These are phyloP conservation scores for Enteromius radiatus DNA, from an alignment of 2,797 vertebrate genomes.

Conservation along the genomic window DNA sequence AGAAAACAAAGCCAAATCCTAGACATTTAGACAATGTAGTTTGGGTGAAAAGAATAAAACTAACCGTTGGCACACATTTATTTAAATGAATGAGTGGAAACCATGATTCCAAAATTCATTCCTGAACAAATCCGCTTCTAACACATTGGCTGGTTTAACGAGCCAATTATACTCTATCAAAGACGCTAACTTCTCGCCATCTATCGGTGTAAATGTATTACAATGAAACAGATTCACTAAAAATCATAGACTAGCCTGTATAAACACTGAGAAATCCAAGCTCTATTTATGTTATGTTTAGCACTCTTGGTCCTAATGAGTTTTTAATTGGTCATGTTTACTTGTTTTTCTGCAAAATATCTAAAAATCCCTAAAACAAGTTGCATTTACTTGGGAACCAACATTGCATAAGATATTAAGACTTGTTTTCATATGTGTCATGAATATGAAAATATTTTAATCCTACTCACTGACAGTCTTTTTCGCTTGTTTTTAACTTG, in stretches of 20 bases:
- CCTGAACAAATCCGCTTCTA: background rate
- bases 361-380: background rate
- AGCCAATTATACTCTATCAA: background rate
- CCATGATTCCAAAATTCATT: background rate
- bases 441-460: background rate
- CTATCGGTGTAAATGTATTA: background rate
- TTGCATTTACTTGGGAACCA: background rate
- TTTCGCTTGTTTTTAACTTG: background rate
- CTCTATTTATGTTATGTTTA: background rate
- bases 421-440: background rate
- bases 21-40: background rate
- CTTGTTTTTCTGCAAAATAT: constrained; percentile 6
- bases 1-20: background rate
- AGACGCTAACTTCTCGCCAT: background rate
- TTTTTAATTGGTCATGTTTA: background rate
- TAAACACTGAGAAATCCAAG: background rate
- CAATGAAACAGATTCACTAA: background rate
- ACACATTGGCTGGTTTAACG: background rate
- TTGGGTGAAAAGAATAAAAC: background rate
- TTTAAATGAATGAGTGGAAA: background rate
- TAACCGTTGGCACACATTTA: background rate
- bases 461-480: background rate
- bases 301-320: background rate
- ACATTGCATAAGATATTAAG: background rate
- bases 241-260: background rate